Evolutionary conservation across 2,797 vertebrate genomes (phyloP), one percentile per base, ranked within the genome.

Genomic region (Cossypha dichroa): DNA sequence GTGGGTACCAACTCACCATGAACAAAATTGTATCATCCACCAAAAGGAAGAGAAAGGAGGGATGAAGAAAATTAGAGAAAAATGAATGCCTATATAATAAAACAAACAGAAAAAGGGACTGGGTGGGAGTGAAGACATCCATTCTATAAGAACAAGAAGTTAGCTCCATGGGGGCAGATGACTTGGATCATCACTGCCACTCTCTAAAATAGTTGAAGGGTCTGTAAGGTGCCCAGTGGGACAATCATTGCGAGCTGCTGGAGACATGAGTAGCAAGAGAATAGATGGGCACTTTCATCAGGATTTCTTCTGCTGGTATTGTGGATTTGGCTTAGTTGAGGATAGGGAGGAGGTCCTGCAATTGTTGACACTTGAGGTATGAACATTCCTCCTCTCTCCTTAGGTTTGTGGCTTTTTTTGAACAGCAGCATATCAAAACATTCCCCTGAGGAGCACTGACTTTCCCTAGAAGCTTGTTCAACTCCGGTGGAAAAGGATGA

Each of bases 211-310:
- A 12, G 21, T 10, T 1, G 3, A 68, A 75, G 41, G 34, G 22
- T 60, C 66, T 91, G n/a, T 60, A 25, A 70, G 40, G 4, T 70
- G 28, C 13, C 38, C 45, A 58, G 29, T 45, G 31, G 19, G 29
- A 13, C 36, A 70, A 20, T 28, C 0, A 0, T 15, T 46, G 43
- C 0, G 5, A 93, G 33, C 21, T 94, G 54, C n/a, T 92, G 40
- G 23, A 75, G 26, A 34, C 2, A 6, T 3, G 40, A 67, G 15
- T 38, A 36, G 10, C 16, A 60, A 46, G 52, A 41, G 19, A 58
- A 49, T 5, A 56, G 55, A 59, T 40, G 17, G 19, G 29, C 15
- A 66, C 8, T 52, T 75, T 5, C 11, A 59, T 9, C 13, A 46
- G 43, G 45, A 46, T 63, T 63, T 70, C 56, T 91, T 80, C 60